These are phyloP conservation scores for Trachythela sp. DNA, from an alignment of 64 coral and sea anemone species.

Conservation along the genomic window DNA sequence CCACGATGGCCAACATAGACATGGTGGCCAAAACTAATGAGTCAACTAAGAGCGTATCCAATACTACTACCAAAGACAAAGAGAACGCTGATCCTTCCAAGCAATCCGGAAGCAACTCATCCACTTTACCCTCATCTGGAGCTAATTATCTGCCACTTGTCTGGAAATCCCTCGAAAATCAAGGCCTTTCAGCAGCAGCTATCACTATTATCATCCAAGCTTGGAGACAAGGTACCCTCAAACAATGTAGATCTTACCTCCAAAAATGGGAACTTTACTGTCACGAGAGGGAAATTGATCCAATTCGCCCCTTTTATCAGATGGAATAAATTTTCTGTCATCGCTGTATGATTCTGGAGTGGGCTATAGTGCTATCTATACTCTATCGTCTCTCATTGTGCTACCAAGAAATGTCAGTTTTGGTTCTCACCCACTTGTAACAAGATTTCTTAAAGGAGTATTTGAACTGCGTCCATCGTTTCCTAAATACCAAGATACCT, in stretches of 20 bases:
- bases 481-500: too few relatives aligned
- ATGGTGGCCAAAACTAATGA: too few relatives aligned
- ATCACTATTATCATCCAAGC: too few relatives aligned
- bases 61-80: too few relatives aligned
- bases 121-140: not conserved
- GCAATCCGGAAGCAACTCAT: too few relatives aligned
- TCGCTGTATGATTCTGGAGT: not conserved
- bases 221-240: too few relatives aligned
- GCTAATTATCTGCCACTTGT: not conserved
- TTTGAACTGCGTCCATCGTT: conserved; percentile 16
- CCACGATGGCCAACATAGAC: too few relatives aligned
- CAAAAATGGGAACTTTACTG: too few relatives aligned
- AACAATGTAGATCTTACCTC: too few relatives aligned
- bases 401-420: not conserved
- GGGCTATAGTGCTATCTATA: not conserved
- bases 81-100: too few relatives aligned
- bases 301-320: not conserved
- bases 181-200: too few relatives aligned
- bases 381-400: not conserved
- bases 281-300: not conserved
- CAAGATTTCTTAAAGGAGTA: conserved; percentile 30
- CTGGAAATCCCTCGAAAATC: not conserved
- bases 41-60: too few relatives aligned
- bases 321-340: conserved; percentile 2
- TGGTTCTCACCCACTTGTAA: conserved; percentile 40